Evolutionary conservation across 2,113 vertebrate genomes (phyloP), one percentile per base, ranked within the genome.

Genomic region (Pagrus major): DNA sequence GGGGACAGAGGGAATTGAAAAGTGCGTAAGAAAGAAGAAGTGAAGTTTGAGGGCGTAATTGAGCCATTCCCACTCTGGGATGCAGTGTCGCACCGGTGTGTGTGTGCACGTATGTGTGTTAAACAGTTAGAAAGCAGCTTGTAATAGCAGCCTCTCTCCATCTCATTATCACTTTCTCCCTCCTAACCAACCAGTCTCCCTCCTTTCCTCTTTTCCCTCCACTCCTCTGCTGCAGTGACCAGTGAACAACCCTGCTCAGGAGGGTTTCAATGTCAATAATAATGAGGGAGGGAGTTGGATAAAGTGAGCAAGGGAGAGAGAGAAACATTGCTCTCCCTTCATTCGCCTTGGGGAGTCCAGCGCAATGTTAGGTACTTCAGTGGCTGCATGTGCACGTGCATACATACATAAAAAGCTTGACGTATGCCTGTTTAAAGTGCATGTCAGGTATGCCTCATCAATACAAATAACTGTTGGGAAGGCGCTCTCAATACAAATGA

Each of bases 231-330:
- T 54, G 76, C 80, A 76, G 71, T 90, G 84, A 83, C 84, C 86
- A 83, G 70, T 67, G 80, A 83, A 71, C 74, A 87, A 72, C 85
- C 78, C 78, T 80, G 76, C 33, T 51, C 80, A 78, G 61, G 79
- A 61, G 69, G 16, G 47, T 81, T 81, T 74, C 47, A 83, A 74
- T 78, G 60, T 88, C 84, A 83, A 72, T 87, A 88, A 88, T 79
- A 67, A 87, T 74, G 84, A 70, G 65, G 60, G 74, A 66, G 73
- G 27, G n/a, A 67, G 67, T 71, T 37, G 35, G 41, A 69, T 7
- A 39, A 51, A 63, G 39, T 27, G 18, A 67, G 39, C 21, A 35
- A 69, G 58, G 21, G 51, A 61, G 61, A 78, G 76, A 79, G 73
- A 78, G 70, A 84, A 74, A 70, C 64, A 88, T 81, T 55, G 58